phyloP scores from a whole-genome alignment of 2,113 vertebrate species.

The Limnothrissa miodon region DNA sequence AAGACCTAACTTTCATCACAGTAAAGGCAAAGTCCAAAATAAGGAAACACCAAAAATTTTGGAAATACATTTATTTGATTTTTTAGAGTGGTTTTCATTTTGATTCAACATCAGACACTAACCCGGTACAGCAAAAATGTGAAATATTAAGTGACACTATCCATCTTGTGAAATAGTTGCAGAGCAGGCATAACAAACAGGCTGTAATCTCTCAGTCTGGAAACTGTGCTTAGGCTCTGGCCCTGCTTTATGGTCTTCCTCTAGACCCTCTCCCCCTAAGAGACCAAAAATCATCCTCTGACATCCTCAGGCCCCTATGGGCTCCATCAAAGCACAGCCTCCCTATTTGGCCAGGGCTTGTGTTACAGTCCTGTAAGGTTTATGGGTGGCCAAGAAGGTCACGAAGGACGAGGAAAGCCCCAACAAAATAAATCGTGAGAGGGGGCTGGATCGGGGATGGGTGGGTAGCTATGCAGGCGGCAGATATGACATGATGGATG shows the following conservation, averaged over 20 bases:
- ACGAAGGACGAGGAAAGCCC: constrained; percentile 25
- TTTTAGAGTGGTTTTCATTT: not conserved
- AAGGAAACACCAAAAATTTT: not conserved
- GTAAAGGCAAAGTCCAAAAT: no score
- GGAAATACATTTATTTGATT: not conserved
- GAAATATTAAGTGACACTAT: not conserved
- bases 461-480: not conserved
- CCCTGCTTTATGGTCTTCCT: not conserved
- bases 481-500: constrained; percentile 37
- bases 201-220: not conserved
- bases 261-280: not conserved
- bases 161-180: not conserved
- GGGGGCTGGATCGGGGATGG: not conserved
- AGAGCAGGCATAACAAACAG: not conserved
- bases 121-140: not conserved
- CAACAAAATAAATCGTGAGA: constrained; percentile 35
- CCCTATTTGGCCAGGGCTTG: constrained; percentile 24
- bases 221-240: not conserved
- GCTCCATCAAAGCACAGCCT: constrained; percentile 22
- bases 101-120: not conserved
- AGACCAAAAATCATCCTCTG: not conserved
- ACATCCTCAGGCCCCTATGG: not conserved
- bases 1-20: no score
- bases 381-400: constrained; percentile 35
- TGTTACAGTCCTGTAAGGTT: constrained; percentile 28